Evolutionary conservation across 2,113 vertebrate genomes (phyloP).

Genomic region (Gila orcuttii): DNA sequence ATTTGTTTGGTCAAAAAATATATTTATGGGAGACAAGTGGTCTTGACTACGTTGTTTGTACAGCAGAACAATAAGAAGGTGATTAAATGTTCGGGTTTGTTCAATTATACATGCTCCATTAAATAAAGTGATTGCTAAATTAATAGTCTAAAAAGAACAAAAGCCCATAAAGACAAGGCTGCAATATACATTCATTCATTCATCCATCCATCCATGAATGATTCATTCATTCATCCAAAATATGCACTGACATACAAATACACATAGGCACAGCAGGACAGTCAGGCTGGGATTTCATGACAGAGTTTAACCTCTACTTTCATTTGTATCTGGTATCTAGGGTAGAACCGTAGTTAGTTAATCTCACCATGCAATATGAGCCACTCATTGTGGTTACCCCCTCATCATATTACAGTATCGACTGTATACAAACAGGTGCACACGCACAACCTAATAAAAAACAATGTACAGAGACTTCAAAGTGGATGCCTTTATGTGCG

Average conservation of each 20-base stretch:
- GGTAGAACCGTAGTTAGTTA: slow-evolving; percentile 32
- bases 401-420: slow-evolving; percentile 48
- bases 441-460: not conserved
- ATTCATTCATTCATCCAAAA: too few relatives aligned
- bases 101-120: too few relatives aligned
- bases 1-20: too few relatives aligned
- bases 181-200: too few relatives aligned
- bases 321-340: slow-evolving; percentile 49
- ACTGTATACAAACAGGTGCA: slow-evolving; percentile 19
- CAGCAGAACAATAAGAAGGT: too few relatives aligned
- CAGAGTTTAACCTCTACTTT: not conserved
- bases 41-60: too few relatives aligned
- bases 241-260: not conserved
- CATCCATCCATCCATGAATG: too few relatives aligned
- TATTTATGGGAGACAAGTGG: too few relatives aligned
- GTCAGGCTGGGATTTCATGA: slow-evolving; percentile 40
- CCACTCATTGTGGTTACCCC: slow-evolving; percentile 35
- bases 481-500: not conserved
- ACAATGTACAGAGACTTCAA: not conserved
- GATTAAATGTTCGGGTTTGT: too few relatives aligned
- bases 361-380: slow-evolving; percentile 49
- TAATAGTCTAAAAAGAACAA: too few relatives aligned
- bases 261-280: not conserved
- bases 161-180: too few relatives aligned
- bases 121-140: too few relatives aligned